Evolutionary conservation across 2,113 vertebrate species (phyloP), one percentile per base, ranked within the genome.

Genomic region (Anolis carolinensis): DNA sequence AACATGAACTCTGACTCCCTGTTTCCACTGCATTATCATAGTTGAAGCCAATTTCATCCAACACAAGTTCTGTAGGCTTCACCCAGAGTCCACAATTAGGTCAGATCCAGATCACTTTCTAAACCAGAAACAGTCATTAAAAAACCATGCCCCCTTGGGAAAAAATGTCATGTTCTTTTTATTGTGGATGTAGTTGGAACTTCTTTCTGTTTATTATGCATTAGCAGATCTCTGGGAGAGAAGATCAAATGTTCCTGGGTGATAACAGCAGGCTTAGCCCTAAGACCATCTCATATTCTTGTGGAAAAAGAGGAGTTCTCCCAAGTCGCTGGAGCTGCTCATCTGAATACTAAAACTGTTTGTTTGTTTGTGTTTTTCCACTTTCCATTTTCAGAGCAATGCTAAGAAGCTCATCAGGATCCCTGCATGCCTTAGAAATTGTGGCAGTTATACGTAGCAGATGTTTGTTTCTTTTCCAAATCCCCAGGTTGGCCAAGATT

Each of bases 401-500:
- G 87, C 74, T 39, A 86, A 73, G 75, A n/a, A 89, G 27, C 84
- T 91, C 39, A 68, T 89, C 70, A 80, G 68, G 44, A 92, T 85
- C 78, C 34, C 70, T 0, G 34, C 62, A 14, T 39, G 30, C 20
- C 76, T 90, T 84, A 82, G 88, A 83, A 21, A 81, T 84, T 80
- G 87, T 74, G 74, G 25, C 68, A 72, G 65, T 81, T 79, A 84
- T 72, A 90, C 85, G 59, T 81, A 25, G 68, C 89, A 25, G 73
- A 67, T 87, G 91, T 88, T 74, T 84, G 6, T 84, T 91, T 92
- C 13, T 80, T 86, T 88, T 74, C 74, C 89, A 48, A 80, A 23
- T 23, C 86, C 34, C 83, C 89, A 27, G 83, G 89, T 90, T 79
- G 79, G 71, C 4, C 0, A 27, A 73, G 44, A 85, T 63, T 88